Conservation (phyloP, 2,888 invertebrate genomes). For the Cephus sareptanus region DNA sequence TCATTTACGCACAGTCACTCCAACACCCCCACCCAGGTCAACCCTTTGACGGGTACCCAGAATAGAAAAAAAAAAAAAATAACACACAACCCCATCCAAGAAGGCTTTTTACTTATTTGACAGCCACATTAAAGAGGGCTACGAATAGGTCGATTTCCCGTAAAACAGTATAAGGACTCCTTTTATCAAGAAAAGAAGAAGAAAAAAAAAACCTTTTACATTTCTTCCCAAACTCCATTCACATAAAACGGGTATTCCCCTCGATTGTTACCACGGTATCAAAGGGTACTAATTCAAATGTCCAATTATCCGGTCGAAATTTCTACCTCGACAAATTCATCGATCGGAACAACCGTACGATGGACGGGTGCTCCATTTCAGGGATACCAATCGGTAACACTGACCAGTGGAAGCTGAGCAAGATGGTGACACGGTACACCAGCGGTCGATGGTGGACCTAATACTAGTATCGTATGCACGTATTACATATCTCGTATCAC, state of each 20-base stretch:
- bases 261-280: background rate
- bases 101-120: background rate
- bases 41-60: background rate
- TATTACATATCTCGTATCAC: constrained; percentile 17
- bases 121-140: background rate
- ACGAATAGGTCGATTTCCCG: background rate
- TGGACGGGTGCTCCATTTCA: background rate
- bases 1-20: background rate
- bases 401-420: constrained; percentile 7
- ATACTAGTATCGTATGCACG: constrained; percentile 24
- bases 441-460: constrained; percentile 24
- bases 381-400: background rate
- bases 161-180: background rate
- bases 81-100: background rate
- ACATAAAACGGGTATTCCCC: background rate
- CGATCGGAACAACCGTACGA: background rate
- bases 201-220: background rate
- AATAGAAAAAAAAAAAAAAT: background rate
- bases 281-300: background rate
- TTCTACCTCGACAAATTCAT: background rate
- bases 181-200: background rate
- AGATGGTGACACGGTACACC: constrained; percentile 15
- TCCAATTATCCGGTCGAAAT: background rate
- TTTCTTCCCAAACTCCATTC: background rate
- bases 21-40: background rate